Evolutionary conservation across 2,113 vertebrate genomes (phyloP), one percentile per base, ranked within the genome.

Genomic region (Irena cyanogastra): DNA sequence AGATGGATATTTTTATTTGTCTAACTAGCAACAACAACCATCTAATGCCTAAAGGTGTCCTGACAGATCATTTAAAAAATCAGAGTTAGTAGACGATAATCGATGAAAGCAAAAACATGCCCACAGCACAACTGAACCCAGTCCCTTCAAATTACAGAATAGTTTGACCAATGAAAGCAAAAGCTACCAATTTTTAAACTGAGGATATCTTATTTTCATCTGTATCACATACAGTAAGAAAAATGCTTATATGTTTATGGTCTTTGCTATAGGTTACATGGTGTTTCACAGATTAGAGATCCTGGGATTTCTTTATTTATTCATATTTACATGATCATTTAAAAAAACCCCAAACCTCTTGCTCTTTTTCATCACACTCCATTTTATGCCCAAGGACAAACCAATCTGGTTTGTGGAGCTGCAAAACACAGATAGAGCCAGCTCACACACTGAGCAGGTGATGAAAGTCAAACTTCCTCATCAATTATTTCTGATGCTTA

Each of bases 401-500:
- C 79, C 63, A 92, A n/a, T 93, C 60, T 87, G 64, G 6, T 89
- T 63, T 90, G 49, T 68, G 35, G 93, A 94, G 41, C 14, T 70
- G 50, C 41, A 93, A 93, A 94, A 64, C 66, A 75, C 70, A 95
- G 89, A 50, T 5, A 74, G 21, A 72, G 65, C 42, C 41, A 89
- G 75, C 82, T 94, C 52, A 76, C 60, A 77, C 24, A 39, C 31
- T 75, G 88, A 95, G 85, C 50, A 95, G 63, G 77, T 93, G 75
- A 91, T 66, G 17, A 86, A 92, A 96, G 82, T 87, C 83, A 75
- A 59, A 89, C 68, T 87, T 97, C 69, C 83, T 84, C 71, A 76
- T 92, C 82, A 88, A 69, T 96, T 95, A 90, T 89, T 95, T 90
- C 85, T 76, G 70, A 47, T 82, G 81, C 72, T 92, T 64, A 10